A percentile compares a stretch with the other conserved stretches of the same genome.
Evolutionary conservation across 2,113 vertebrate species (phyloP).

Genomic region (Corythaeola cristata): DNA sequence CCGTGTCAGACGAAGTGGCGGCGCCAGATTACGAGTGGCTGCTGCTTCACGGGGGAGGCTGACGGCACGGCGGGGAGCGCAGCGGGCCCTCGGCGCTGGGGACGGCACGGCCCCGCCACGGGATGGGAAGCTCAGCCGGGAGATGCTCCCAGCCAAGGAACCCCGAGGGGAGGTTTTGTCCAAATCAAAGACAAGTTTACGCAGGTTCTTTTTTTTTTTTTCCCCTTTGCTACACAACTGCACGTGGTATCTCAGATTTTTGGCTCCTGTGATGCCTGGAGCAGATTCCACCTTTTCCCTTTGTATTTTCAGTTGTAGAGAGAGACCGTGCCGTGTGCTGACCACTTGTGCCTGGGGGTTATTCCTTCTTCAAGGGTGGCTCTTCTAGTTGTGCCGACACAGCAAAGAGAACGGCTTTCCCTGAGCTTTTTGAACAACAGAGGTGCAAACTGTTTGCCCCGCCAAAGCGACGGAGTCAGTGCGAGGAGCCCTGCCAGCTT

Average conservation of each 20-base stretch:
- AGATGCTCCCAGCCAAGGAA: not conserved
- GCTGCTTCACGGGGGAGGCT: not conserved
- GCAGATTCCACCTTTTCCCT: not conserved
- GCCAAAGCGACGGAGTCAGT: fast-evolving
- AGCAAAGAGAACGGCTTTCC: not conserved
- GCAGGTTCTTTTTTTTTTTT: not conserved
- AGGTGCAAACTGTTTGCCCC: not conserved
- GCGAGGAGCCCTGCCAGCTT: not conserved
- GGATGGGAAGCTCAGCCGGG: not conserved
- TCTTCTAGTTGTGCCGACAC: not conserved
- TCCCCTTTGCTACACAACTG: not conserved
- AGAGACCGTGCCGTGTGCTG: fast-evolving
- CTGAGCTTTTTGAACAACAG: not conserved
- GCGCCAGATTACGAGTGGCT: not conserved
- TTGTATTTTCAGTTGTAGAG: not conserved
- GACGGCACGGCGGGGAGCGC: not conserved
- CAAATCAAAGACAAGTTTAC: not conserved
- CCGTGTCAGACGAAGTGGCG: not conserved
- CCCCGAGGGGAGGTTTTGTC: not conserved
- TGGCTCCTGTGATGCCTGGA: not conserved
- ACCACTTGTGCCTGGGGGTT: fast-evolving
- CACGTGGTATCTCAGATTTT: fast-evolving
- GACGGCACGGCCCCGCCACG: fast-evolving
- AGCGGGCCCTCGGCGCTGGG: fast-evolving
- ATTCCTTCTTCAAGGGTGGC: not conserved